These are phyloP conservation scores for Condylura cristata DNA, from an alignment of 2,113 vertebrate genomes.

Conservation along the genomic window DNA sequence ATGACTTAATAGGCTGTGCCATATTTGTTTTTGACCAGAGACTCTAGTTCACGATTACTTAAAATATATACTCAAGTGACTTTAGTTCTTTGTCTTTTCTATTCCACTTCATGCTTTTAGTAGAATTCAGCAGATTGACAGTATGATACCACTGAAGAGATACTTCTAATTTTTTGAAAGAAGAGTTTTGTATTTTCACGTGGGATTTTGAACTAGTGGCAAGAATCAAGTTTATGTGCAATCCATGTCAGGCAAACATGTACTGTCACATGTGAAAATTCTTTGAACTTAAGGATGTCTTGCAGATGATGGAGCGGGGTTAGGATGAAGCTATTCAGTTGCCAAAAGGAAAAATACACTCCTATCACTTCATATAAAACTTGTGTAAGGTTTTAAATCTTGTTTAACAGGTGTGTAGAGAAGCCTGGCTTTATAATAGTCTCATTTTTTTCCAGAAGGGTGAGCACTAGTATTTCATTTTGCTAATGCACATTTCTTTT, in stretches of 20 bases:
- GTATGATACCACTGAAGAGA: neutral
- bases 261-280: neutral
- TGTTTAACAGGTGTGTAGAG: too few species aligned
- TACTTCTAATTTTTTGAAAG: neutral
- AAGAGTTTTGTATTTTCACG: neutral
- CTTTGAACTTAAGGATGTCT: neutral
- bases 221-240: neutral
- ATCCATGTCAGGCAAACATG: neutral
- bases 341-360: neutral
- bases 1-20: neutral
- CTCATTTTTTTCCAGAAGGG: neutral
- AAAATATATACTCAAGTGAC: neutral
- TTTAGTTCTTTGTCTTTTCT: neutral
- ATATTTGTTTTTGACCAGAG: neutral
- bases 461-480: conserved; percentile 44
- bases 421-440: neutral
- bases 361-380: neutral
- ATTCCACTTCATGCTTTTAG: neutral
- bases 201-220: neutral
- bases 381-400: neutral
- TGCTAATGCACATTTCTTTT: conserved; percentile 31
- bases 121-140: neutral
- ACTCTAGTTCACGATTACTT: conserved; percentile 12
- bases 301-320: neutral
- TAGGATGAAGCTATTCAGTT: neutral